Conservation (phyloP, 2,113 vertebrate genomes). For the Erythrolamprus reginae region DNA sequence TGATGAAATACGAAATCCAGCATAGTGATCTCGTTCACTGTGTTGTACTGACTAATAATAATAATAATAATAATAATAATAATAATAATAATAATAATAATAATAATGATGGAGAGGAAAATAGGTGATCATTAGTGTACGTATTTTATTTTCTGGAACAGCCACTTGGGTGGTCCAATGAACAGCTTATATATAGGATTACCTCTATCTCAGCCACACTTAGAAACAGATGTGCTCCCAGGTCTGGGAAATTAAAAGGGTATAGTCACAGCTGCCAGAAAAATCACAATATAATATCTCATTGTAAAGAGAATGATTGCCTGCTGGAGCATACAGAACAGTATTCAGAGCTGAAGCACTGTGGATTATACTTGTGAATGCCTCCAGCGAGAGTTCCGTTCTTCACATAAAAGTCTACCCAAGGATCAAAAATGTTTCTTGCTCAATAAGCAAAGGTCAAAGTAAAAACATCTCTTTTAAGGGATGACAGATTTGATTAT, state of each 20-base stretch:
- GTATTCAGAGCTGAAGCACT: neutral
- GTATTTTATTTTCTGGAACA: neutral
- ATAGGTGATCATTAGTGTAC: neutral
- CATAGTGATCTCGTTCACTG: too few relatives aligned
- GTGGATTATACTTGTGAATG: neutral
- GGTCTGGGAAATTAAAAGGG: slow-evolving; percentile 27
- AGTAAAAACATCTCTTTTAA: neutral
- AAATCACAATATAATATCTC: slow-evolving; percentile 5
- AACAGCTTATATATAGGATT: slow-evolving; percentile 43
- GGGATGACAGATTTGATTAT: neutral
- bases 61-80: too few relatives aligned
- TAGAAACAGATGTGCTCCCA: slow-evolving; percentile 17
- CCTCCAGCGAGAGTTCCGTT: neutral
- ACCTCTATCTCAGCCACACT: slow-evolving; percentile 42
- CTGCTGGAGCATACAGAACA: neutral
- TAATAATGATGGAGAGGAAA: too few relatives aligned
- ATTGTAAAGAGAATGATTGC: slow-evolving; percentile 15
- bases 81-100: too few relatives aligned
- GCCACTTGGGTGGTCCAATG: slow-evolving; percentile 53
- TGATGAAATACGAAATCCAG: too few relatives aligned
- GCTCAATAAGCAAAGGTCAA: neutral
- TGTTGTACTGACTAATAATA: too few relatives aligned
- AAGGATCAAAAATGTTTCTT: neutral
- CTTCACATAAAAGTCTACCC: neutral
- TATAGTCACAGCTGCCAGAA: slow-evolving; percentile 25